Evolutionary conservation across 2,113 vertebrate species (phyloP).

Genomic region (Urocynchramus pylzowi): DNA sequence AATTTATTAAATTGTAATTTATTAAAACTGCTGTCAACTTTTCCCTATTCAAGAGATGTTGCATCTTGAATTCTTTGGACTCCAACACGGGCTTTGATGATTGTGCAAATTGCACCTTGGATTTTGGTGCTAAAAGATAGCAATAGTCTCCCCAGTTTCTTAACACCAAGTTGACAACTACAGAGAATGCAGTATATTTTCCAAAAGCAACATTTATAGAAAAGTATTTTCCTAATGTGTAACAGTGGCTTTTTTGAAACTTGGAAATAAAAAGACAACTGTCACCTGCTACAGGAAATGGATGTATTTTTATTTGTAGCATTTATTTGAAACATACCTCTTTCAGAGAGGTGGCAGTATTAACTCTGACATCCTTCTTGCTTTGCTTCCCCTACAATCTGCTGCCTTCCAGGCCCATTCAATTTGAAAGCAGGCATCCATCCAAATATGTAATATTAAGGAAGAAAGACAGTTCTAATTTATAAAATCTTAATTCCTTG

Average conservation of each 20-base stretch:
- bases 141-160: background rate
- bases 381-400: background rate
- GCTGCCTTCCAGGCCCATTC: background rate
- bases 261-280: background rate
- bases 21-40: background rate
- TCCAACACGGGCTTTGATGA: background rate
- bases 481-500: background rate
- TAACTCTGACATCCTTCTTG: background rate
- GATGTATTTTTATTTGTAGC: background rate
- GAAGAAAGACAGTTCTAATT: background rate
- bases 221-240: background rate
- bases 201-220: background rate
- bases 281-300: background rate
- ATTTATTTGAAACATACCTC: background rate
- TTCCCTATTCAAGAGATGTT: background rate
- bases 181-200: background rate
- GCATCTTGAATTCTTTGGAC: background rate
- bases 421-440: background rate
- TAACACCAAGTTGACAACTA: background rate
- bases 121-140: background rate
- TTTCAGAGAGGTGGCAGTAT: background rate
- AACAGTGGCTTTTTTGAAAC: slow-evolving; percentile 21
- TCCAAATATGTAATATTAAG: background rate
- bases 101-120: background rate
- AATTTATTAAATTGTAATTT: background rate